Evolutionary conservation across 1,140 invertebrate genomes (phyloP).

Genomic region (Leptopilina clavipes): DNA sequence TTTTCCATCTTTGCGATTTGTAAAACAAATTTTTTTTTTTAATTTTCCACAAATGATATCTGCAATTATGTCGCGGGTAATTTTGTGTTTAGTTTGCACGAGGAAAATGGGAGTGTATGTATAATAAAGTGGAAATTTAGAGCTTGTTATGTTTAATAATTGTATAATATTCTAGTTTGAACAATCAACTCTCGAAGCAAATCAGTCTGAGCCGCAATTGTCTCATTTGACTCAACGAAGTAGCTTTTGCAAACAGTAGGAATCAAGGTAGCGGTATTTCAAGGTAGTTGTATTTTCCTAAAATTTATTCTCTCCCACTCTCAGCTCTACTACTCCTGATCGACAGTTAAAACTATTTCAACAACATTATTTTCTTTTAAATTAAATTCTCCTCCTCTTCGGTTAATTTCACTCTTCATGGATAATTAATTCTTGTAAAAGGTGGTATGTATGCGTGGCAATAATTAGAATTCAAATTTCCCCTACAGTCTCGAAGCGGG

Average conservation of each 20-base stretch:
- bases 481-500: neutral
- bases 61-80: neutral
- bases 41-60: no score
- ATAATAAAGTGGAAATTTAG: neutral
- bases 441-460: no score
- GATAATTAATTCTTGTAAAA: slow-evolving; percentile 8
- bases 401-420: neutral
- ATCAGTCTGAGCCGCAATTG: slow-evolving; percentile 11
- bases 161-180: slow-evolving; percentile 17
- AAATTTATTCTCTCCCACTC: neutral
- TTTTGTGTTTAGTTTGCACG: neutral
- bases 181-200: slow-evolving; percentile 23
- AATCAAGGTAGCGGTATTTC: neutral
- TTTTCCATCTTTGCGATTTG: no score
- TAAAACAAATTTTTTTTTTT: no score
- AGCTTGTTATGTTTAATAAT: slow-evolving; percentile 20
- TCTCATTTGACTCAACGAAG: slow-evolving; percentile 12
- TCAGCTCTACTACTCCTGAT: neutral
- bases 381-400: neutral
- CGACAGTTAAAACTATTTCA: slow-evolving; percentile 18
- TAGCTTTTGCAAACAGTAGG: slow-evolving; percentile 18
- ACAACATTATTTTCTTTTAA: neutral
- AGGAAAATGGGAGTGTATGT: neutral
- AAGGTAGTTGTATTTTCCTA: neutral
- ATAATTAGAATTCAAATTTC: slow-evolving; percentile 10